These are phyloP conservation scores for Enteromius radiatus DNA, from an alignment of 2,797 vertebrate genomes.

Conservation along the genomic window DNA sequence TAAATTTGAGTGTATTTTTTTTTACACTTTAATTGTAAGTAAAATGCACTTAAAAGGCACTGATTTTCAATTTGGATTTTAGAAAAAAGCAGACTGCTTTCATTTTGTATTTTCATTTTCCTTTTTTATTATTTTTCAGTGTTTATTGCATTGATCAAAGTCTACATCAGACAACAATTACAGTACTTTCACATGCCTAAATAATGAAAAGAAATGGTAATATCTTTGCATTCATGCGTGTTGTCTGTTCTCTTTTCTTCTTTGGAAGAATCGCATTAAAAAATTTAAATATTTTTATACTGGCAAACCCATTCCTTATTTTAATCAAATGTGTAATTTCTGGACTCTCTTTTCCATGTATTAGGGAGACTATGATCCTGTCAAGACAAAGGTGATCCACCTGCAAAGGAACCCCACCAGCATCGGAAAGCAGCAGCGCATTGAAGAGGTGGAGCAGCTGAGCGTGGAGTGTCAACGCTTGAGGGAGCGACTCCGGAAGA, in stretches of 20 bases:
- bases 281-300: neutral
- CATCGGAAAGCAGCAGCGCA: slow-evolving; percentile 84
- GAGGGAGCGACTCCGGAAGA: slow-evolving; percentile 77
- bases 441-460: slow-evolving; percentile 82
- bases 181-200: neutral
- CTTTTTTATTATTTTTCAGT: neutral
- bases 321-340: neutral
- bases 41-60: neutral
- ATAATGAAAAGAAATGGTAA: neutral
- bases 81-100: neutral
- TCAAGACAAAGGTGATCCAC: slow-evolving; percentile 89
- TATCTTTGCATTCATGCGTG: neutral
- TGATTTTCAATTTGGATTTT: neutral
- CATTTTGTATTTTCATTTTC: neutral
- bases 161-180: neutral
- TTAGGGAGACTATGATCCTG: slow-evolving; percentile 90
- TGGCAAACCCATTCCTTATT: neutral
- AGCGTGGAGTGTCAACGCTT: slow-evolving; percentile 85
- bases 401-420: slow-evolving; percentile 87
- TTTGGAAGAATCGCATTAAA: neutral
- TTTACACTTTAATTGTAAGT: no score
- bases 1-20: no score
- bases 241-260: neutral
- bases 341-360: neutral
- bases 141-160: neutral